Percentiles rank a stretch among this genome's conserved stretches.
Conservation (phyloP, 2,888 invertebrate genomes). For the Coleophora deauratella region DNA sequence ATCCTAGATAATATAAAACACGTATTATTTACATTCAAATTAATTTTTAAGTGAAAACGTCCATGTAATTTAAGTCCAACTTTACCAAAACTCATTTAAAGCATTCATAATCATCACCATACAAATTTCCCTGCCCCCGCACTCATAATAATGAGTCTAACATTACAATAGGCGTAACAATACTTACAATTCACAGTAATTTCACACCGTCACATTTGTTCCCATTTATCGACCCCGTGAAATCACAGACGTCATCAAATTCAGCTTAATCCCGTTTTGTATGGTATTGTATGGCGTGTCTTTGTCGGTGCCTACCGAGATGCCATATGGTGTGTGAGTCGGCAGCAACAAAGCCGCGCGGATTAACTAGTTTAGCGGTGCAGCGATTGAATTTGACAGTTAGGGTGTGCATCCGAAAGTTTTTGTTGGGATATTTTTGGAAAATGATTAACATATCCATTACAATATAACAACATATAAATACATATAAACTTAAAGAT, state of each 20-base stretch:
- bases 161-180: neutral
- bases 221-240: constrained; percentile 29
- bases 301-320: constrained; percentile 43
- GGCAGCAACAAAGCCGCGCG: constrained; percentile 33
- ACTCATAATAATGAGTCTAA: constrained; percentile 1
- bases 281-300: constrained; percentile 28
- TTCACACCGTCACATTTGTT: constrained; percentile 48
- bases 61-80: too few species aligned
- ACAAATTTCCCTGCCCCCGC: too few species aligned
- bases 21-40: too few species aligned
- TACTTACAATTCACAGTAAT: constrained; percentile 22
- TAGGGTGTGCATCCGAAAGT: constrained; percentile 3
- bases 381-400: constrained; percentile 45
- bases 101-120: too few species aligned
- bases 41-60: too few species aligned
- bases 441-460: too few species aligned
- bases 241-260: constrained; percentile 55
- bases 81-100: too few species aligned
- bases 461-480: too few species aligned
- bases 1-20: too few species aligned
- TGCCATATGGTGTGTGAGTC: constrained; percentile 51
- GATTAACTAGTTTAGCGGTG: constrained; percentile 44
- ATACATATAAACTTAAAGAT: too few species aligned
- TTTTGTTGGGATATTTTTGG: too few species aligned
- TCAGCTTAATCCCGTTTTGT: constrained; percentile 51